Evolutionary conservation across 2,888 invertebrate species (phyloP).

Genomic region (Drosophila fulvimacula): DNA sequence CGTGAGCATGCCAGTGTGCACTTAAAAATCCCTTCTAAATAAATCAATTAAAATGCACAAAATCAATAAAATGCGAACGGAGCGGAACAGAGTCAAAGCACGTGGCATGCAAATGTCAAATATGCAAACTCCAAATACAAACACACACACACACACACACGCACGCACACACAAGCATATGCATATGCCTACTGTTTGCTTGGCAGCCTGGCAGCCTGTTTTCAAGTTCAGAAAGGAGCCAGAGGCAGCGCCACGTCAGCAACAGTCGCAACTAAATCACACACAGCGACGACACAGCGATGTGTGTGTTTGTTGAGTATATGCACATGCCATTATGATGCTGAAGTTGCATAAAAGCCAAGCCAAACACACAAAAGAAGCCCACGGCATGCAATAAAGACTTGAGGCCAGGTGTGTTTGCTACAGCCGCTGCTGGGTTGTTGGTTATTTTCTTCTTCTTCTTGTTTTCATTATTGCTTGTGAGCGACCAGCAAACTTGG

Average conservation of each 20-base stretch:
- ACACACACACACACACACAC: conserved; percentile 3
- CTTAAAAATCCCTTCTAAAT: conserved; percentile 24
- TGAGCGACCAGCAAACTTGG: conserved; percentile 35
- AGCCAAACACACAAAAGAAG: conserved; percentile 48
- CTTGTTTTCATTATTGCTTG: conserved; percentile 13
- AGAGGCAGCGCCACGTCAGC: conserved; percentile 39
- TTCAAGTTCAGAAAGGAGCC: conserved; percentile 60
- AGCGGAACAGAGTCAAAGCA: not conserved
- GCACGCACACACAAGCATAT: not conserved
- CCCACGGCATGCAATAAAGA: conserved; percentile 54
- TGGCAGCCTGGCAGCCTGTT: conserved; percentile 40
- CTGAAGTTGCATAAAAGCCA: conserved; percentile 65
- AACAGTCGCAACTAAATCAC: conserved; percentile 27
- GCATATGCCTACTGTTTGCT: conserved; percentile 1
- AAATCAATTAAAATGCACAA: conserved; percentile 42
- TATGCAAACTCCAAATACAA: conserved; percentile 9
- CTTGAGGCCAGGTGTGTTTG: conserved; percentile 48
- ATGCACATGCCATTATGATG: conserved; percentile 54
- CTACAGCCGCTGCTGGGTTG: conserved; percentile 18
- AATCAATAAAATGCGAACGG: conserved; percentile 39
- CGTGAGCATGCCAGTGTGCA: conserved; percentile 23
- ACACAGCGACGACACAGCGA: not conserved
- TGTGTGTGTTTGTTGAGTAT: conserved; percentile 13
- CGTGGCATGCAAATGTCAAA: conserved; percentile 30
- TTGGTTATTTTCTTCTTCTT: conserved; percentile 10